phyloP scores from a whole-genome alignment of 1,140 invertebrate genomes.

The Tetranychus urticae region DNA sequence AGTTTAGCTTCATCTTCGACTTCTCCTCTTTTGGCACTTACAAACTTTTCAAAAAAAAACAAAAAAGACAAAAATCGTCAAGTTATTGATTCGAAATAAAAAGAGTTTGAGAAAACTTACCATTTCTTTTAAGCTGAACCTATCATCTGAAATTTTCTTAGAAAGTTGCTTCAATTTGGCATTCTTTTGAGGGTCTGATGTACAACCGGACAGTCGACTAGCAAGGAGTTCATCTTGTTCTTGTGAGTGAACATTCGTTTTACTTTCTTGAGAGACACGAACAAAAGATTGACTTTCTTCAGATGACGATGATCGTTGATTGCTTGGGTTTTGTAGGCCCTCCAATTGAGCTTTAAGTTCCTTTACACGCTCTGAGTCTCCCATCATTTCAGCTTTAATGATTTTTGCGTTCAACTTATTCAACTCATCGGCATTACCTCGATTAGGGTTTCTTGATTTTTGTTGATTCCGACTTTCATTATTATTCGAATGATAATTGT shows the following conservation, averaged over 20 bases:
- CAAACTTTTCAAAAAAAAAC: background rate
- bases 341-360: slow-evolving; percentile 44
- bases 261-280: too few species aligned
- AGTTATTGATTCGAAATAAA: background rate
- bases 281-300: too few species aligned
- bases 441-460: background rate
- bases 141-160: background rate
- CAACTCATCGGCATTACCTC: background rate
- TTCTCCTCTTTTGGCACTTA: background rate
- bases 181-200: background rate
- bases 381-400: slow-evolving; percentile 68
- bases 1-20: slow-evolving; percentile 2
- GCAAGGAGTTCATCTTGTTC: too few species aligned
- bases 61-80: background rate
- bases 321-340: too few species aligned
- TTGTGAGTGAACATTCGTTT: too few species aligned
- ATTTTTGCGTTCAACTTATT: slow-evolving; percentile 35
- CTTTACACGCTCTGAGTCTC: slow-evolving; percentile 38
- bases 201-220: too few species aligned
- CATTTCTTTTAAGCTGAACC: background rate
- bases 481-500: too few species aligned
- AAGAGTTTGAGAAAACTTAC: background rate
- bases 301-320: too few species aligned
- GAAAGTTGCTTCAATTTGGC: background rate
- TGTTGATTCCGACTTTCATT: background rate